These are phyloP conservation scores for Heterocephalus glaber DNA, from an alignment of 2,113 vertebrate genomes.

Conservation along the genomic window DNA sequence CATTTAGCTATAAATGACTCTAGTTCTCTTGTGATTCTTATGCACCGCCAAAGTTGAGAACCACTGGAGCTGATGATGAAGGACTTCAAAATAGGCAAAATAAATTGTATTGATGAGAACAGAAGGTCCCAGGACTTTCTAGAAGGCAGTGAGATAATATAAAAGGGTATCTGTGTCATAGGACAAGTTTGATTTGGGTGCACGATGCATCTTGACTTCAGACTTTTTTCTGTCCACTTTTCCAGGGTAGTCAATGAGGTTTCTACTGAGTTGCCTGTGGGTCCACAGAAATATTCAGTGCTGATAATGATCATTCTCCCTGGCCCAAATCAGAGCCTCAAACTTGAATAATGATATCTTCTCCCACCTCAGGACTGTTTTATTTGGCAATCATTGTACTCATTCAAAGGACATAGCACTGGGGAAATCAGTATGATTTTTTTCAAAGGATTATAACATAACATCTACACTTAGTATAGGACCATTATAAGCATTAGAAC, in stretches of 20 bases:
- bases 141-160: too few relatives aligned
- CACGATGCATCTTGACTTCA: not conserved
- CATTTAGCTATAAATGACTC: too few relatives aligned
- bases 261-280: not conserved
- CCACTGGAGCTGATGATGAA: not conserved
- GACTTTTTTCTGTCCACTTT: not conserved
- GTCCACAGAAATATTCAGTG: not conserved
- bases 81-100: not conserved
- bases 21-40: not conserved
- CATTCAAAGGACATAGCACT: not conserved
- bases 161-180: not conserved
- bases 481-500: not conserved
- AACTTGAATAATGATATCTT: not conserved
- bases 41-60: not conserved
- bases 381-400: not conserved
- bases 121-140: not conserved
- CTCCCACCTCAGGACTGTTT: not conserved
- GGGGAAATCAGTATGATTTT: not conserved
- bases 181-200: not conserved
- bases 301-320: not conserved
- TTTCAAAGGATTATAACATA: not conserved
- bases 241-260: not conserved
- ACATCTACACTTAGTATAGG: not conserved
- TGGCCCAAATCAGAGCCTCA: not conserved
- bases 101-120: not conserved